Conservation (phyloP, 2,888 invertebrate species). For the Leptopilina myrica region DNA sequence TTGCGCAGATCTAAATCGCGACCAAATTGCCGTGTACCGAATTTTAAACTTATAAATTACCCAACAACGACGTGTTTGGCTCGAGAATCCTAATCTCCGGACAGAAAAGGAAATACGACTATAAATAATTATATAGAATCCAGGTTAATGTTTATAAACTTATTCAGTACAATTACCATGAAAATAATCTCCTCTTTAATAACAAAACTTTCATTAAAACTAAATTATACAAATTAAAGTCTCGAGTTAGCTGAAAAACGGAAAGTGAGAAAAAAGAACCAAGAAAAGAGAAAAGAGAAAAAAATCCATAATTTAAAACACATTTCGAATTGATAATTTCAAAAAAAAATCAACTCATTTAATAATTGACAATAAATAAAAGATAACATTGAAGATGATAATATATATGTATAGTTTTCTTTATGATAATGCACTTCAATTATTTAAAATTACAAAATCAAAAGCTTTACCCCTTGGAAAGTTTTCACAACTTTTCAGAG, state of each 20-base stretch:
- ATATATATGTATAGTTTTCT: neutral
- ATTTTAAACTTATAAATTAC: conserved; percentile 16
- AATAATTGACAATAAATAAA: neutral
- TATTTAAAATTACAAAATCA: conserved; percentile 24
- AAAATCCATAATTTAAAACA: no score
- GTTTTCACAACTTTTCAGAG: conserved; percentile 30
- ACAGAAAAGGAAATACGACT: neutral
- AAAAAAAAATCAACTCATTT: neutral
- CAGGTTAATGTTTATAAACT: conserved; percentile 17
- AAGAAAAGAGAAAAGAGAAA: no score
- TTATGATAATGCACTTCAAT: conserved; percentile 16
- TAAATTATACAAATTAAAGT: neutral
- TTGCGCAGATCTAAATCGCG: neutral
- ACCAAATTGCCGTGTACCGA: neutral
- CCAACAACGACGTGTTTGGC: conserved; percentile 1
- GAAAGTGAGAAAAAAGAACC: no score
- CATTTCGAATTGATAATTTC: no score
- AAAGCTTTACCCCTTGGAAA: conserved; percentile 9
- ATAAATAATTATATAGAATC: conserved; percentile 1
- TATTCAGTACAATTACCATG: neutral
- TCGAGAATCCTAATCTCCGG: conserved; percentile 8
- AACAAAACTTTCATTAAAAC: neutral
- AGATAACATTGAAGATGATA: neutral
- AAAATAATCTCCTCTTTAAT: neutral
- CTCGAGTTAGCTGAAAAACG: neutral